phyloP scores from a whole-genome alignment of 37 sponge, comb jelly and placozoan genomes.

The Axinella damicornis region DNA sequence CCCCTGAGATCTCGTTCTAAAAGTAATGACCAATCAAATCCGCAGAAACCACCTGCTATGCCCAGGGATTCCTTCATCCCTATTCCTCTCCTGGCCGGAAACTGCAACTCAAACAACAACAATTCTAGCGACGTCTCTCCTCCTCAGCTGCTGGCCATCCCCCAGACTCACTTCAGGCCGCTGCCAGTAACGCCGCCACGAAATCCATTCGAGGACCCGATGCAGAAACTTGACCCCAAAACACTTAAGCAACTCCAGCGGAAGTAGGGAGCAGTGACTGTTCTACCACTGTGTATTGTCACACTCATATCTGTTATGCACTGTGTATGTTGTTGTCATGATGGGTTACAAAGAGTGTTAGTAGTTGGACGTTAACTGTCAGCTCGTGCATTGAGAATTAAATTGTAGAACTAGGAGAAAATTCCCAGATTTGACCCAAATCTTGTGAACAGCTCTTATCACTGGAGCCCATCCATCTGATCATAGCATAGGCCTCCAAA shows the following conservation, averaged over 20 bases:
- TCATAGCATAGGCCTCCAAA: too few species aligned
- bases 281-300: not conserved
- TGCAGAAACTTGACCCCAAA: constrained; percentile 59
- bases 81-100: not conserved
- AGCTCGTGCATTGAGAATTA: too few species aligned
- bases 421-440: too few species aligned
- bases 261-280: not conserved
- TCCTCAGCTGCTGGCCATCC: constrained; percentile 30
- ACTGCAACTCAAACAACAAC: constrained; percentile 34
- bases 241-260: constrained; percentile 69
- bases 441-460: too few species aligned
- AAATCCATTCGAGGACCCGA: constrained; percentile 62
- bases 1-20: constrained; percentile 22
- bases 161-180: constrained; percentile 26
- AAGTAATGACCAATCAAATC: constrained; percentile 29
- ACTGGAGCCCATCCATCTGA: too few species aligned
- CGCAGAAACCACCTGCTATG: too few species aligned
- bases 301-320: not conserved
- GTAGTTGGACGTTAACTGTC: too few species aligned
- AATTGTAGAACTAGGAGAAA: too few species aligned
- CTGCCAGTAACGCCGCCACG: constrained; percentile 79
- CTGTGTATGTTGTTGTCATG: too few species aligned
- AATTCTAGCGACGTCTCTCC: constrained; percentile 53
- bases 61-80: not conserved
- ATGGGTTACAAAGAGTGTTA: too few species aligned